Evolutionary conservation across 2,797 vertebrate genomes (phyloP).

Genomic region (Tauraco hartlaubi): DNA sequence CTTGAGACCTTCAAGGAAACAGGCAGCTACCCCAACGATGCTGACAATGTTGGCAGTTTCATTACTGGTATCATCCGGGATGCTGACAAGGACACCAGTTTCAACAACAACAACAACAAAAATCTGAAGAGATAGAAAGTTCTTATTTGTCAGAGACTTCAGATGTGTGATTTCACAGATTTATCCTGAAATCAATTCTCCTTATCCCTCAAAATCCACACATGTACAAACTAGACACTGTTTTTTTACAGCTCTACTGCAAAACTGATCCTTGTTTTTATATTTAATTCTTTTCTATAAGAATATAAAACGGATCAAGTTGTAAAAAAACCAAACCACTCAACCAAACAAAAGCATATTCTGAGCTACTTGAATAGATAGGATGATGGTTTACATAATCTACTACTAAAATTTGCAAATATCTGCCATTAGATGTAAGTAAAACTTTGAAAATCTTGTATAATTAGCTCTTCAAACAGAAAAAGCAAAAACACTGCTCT

Average conservation of each 20-base stretch:
- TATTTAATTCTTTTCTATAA: neutral
- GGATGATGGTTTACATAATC: neutral
- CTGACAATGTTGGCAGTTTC: slow-evolving; percentile 30
- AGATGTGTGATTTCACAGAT: slow-evolving; percentile 32
- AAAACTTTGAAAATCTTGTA: neutral
- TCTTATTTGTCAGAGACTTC: slow-evolving; percentile 34
- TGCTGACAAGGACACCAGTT: slow-evolving; percentile 35
- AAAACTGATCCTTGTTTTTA: neutral
- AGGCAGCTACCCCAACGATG: neutral
- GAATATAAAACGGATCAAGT: neutral
- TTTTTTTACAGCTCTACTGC: neutral
- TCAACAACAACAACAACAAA: neutral
- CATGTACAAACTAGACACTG: neutral
- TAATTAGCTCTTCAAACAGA: neutral
- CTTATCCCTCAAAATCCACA: neutral
- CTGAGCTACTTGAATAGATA: neutral
- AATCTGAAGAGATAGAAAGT: slow-evolving; percentile 3
- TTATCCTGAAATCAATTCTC: neutral
- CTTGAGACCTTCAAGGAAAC: neutral
- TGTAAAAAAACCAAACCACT: neutral
- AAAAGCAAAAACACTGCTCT: neutral
- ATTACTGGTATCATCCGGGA: slow-evolving; percentile 17
- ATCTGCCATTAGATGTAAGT: neutral
- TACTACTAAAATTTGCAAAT: neutral
- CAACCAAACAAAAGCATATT: neutral